Percentiles rank a stretch among this genome's conserved stretches.
These are phyloP conservation scores for Phrynocephalus guinanensis DNA, from an alignment of 2,797 vertebrate species.

Conservation along the genomic window DNA sequence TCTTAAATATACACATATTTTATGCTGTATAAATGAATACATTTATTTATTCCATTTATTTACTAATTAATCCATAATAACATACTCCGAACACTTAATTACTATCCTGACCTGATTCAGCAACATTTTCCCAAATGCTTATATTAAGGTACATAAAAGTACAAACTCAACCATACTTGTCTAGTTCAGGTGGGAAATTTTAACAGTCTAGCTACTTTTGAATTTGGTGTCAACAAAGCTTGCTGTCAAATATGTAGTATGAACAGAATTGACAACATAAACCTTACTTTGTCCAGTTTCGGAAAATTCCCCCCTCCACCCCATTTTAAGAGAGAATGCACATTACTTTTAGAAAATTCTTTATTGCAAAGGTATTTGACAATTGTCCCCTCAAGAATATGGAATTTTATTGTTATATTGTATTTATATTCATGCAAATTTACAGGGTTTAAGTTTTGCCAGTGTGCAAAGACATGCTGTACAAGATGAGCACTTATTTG, in stretches of 20 bases:
- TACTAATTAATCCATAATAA: slow-evolving; percentile 33
- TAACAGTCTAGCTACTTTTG: neutral
- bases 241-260: neutral
- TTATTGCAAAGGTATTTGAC: slow-evolving; percentile 16
- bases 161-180: slow-evolving; percentile 10
- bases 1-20: neutral
- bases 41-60: slow-evolving; percentile 38
- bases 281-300: slow-evolving; percentile 1
- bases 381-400: neutral
- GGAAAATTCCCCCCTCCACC: slow-evolving; percentile 10
- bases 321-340: slow-evolving; percentile 31
- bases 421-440: slow-evolving; percentile 4
- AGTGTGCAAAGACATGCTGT: neutral
- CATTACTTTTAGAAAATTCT: neutral
- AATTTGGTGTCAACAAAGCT: neutral
- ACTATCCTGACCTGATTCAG: slow-evolving; percentile 21
- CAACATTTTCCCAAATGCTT: neutral
- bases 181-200: slow-evolving; percentile 4
- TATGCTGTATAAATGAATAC: neutral
- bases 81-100: slow-evolving; percentile 25
- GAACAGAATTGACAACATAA: slow-evolving; percentile 7
- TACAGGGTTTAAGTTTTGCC: neutral
- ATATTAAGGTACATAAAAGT: slow-evolving; percentile 24
- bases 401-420: slow-evolving; percentile 1
- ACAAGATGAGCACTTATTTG: neutral